phyloP scores from a whole-genome alignment of 2,888 invertebrate genomes.

The Liopterus haemorrhoidalis region DNA sequence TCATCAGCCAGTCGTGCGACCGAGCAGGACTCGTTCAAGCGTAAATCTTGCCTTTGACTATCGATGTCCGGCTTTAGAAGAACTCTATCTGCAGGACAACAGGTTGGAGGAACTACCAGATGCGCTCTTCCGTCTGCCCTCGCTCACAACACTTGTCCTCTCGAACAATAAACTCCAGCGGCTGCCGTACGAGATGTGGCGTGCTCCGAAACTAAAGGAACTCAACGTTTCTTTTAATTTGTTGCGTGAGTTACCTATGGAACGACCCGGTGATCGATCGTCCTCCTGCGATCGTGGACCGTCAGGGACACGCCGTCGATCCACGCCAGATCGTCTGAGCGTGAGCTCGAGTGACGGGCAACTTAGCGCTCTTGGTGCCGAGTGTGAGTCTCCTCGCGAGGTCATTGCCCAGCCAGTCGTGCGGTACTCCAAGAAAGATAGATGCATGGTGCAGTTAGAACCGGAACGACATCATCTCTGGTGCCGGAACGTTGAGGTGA shows the following conservation, averaged over 20 bases:
- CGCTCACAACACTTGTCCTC: conserved; percentile 77
- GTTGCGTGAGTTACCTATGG: conserved; percentile 65
- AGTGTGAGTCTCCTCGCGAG: conserved; percentile 38
- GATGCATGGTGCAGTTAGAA: conserved; percentile 50
- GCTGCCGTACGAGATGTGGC: conserved; percentile 81
- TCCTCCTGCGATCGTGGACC: too few relatives aligned
- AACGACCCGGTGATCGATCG: too few relatives aligned
- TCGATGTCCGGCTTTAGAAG: conserved; percentile 76
- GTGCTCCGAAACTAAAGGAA: conserved; percentile 77
- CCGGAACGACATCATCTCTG: conserved; percentile 73
- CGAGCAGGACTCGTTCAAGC: conserved; percentile 36
- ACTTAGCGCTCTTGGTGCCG: conserved; percentile 42
- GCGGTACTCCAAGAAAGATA: conserved; percentile 42
- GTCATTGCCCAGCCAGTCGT: conserved; percentile 39
- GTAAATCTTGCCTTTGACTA: conserved; percentile 46
- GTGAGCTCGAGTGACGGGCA: conserved; percentile 46
- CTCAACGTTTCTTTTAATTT: conserved; percentile 86
- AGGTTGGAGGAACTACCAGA: conserved; percentile 75
- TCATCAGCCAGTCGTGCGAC: conserved; percentile 37
- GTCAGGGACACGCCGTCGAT: too few relatives aligned
- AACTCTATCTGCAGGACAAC: conserved; percentile 88
- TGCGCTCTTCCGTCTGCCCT: conserved; percentile 73
- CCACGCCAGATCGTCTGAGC: conserved; percentile 44
- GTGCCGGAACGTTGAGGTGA: conserved; percentile 61
- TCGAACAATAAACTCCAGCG: conserved; percentile 86